Evolutionary conservation across 2,113 vertebrate species (phyloP).

Genomic region (Nyctereutes procyonoides): DNA sequence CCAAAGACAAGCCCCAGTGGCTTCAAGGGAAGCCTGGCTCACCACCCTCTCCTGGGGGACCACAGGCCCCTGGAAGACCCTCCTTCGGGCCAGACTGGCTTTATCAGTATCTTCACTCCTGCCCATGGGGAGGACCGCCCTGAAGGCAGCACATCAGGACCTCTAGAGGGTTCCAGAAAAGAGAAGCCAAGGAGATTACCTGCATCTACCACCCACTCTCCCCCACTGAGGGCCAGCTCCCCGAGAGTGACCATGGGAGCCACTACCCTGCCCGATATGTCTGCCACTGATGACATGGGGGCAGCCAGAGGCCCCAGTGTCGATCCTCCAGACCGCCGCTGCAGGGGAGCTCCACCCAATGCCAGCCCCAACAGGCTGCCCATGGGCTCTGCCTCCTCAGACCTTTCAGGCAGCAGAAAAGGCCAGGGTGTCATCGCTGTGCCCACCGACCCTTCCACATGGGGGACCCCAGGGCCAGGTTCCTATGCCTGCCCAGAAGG

Average conservation of each 20-base stretch:
- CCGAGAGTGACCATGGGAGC: not conserved
- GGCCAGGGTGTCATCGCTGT: not conserved
- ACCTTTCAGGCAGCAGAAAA: conserved; percentile 75
- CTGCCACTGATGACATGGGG: conserved; percentile 37
- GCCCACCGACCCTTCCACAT: not conserved
- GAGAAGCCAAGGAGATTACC: not conserved
- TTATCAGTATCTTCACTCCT: accelerated
- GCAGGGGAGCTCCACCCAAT: conserved; percentile 39
- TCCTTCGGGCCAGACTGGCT: accelerated
- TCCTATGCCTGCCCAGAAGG: not conserved
- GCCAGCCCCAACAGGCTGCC: accelerated
- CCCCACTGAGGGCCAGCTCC: not conserved
- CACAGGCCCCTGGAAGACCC: not conserved
- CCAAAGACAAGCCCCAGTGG: not conserved
- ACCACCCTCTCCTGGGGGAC: not conserved
- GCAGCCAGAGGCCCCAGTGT: not conserved
- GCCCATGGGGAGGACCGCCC: accelerated
- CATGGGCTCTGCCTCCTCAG: conserved; percentile 61
- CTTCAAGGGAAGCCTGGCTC: not conserved
- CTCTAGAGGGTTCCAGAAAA: not conserved
- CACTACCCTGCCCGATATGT: not conserved
- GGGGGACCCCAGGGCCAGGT: not conserved
- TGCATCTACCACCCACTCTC: not conserved
- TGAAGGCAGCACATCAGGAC: not conserved
- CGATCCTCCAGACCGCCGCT: conserved; percentile 56